A percentile compares a stretch with the other conserved stretches of the same genome.
Evolutionary conservation across 2,888 invertebrate species (phyloP).

Genomic region (Sinodicranocentrus sp.): DNA sequence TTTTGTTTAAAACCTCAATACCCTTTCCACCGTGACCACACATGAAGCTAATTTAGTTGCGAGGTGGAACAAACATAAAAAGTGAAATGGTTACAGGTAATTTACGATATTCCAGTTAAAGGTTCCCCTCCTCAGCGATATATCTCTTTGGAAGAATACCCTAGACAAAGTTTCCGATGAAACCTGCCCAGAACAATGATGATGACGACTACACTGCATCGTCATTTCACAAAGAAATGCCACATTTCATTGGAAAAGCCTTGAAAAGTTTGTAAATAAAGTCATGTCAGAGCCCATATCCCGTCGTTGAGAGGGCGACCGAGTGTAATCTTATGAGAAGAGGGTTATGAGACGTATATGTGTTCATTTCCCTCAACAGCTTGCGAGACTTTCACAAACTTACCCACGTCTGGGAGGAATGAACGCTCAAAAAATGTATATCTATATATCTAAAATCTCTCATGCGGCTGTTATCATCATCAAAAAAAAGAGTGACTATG

Average conservation of each 20-base stretch:
- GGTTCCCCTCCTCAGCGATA: no score
- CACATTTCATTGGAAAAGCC: slow-evolving; percentile 31
- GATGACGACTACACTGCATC: slow-evolving; percentile 30
- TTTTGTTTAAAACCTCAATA: no score
- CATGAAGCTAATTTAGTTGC: no score
- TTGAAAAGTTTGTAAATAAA: slow-evolving; percentile 53
- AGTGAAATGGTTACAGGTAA: background rate
- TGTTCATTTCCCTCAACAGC: background rate
- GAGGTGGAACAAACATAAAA: no score
- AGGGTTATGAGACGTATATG: background rate
- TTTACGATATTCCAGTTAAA: slow-evolving; percentile 8
- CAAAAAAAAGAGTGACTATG: slow-evolving; percentile 32
- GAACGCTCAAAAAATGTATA: no score
- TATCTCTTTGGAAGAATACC: no score
- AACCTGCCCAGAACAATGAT: slow-evolving; percentile 6
- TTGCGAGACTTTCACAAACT: no score
- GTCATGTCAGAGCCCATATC: slow-evolving; percentile 17
- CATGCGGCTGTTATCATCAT: no score
- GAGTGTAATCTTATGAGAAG: background rate
- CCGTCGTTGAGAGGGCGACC: background rate
- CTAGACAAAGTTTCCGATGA: no score
- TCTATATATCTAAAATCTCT: no score
- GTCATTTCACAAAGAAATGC: slow-evolving; percentile 25
- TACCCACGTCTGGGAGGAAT: no score
- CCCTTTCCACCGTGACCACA: no score